Percentiles rank a stretch among this genome's conserved stretches.
Conservation (phyloP, 2,113 vertebrate species). For the Sylvietta virens region DNA sequence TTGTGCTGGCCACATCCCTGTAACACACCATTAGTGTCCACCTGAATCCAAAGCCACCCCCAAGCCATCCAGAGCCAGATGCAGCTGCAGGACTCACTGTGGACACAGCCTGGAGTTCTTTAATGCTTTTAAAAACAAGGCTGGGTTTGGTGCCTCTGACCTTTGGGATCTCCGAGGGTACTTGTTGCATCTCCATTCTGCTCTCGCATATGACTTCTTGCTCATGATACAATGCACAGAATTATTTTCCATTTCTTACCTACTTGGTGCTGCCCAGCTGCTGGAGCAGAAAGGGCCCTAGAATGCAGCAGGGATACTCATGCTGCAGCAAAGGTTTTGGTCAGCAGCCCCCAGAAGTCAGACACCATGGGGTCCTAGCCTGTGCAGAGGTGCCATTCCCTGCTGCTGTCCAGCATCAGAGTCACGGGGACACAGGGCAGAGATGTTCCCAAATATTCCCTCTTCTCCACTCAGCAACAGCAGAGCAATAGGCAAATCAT, state of each 20-base stretch:
- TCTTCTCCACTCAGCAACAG: not conserved
- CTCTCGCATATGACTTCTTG: too few species aligned
- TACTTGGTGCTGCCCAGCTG: not conserved
- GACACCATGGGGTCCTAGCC: rapidly evolving
- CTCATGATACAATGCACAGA: not conserved
- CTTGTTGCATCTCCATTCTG: not conserved
- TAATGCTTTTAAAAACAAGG: not conserved
- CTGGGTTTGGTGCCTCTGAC: not conserved
- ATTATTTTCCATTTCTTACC: not conserved
- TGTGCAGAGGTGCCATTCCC: not conserved
- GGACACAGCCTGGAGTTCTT: not conserved
- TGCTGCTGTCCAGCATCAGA: rapidly evolving
- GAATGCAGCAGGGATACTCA: not conserved
- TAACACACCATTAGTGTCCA: rapidly evolving
- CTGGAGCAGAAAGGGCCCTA: not conserved
- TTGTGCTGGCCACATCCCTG: not conserved
- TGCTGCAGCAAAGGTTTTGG: rapidly evolving
- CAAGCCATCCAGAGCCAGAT: not conserved
- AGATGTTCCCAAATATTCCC: not conserved
- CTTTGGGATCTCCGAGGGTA: not conserved
- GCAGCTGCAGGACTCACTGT: not conserved
- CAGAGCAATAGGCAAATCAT: not conserved
- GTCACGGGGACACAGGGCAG: not conserved
- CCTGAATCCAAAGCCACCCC: not conserved
- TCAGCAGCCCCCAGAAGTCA: not conserved